Conservation (phyloP, 2,888 invertebrate genomes). For the Microctonus aethiopoides region DNA sequence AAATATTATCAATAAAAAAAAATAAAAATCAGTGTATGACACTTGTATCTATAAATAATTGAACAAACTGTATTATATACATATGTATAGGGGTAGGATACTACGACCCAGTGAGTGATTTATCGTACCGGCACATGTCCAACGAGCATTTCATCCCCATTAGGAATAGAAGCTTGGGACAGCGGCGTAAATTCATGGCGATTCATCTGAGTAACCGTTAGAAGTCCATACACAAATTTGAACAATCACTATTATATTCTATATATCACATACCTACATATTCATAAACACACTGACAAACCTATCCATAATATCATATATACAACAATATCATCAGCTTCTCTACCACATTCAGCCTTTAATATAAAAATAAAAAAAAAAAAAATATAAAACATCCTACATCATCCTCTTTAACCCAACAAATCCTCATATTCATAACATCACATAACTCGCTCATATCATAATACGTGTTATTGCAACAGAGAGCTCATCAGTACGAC, state of each 20-base stretch:
- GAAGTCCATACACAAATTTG: conserved; percentile 11
- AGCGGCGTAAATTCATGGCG: conserved; percentile 44
- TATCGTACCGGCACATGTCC: conserved; percentile 38
- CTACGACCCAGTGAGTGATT: conserved; percentile 32
- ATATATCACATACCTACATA: too few species aligned
- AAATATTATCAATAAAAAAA: too few species aligned
- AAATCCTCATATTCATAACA: too few species aligned
- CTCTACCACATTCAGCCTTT: too few species aligned
- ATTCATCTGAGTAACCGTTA: conserved; percentile 36
- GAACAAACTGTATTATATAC: conserved; percentile 11
- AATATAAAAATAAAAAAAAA: too few species aligned
- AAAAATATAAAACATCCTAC: too few species aligned
- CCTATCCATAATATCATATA: background rate
- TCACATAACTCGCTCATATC: too few species aligned
- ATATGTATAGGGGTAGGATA: conserved; percentile 30
- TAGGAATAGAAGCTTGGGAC: conserved; percentile 42
- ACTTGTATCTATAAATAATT: background rate
- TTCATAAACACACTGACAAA: too few species aligned
- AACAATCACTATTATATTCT: background rate
- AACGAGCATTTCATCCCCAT: conserved; percentile 43
- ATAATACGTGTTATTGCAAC: too few species aligned
- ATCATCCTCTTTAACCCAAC: too few species aligned
- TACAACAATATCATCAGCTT: too few species aligned
- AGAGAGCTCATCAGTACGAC: too few species aligned
- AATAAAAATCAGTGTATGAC: background rate